phyloP scores from a whole-genome alignment of 2,888 invertebrate genomes.

The Taphrorychus bicolor region DNA sequence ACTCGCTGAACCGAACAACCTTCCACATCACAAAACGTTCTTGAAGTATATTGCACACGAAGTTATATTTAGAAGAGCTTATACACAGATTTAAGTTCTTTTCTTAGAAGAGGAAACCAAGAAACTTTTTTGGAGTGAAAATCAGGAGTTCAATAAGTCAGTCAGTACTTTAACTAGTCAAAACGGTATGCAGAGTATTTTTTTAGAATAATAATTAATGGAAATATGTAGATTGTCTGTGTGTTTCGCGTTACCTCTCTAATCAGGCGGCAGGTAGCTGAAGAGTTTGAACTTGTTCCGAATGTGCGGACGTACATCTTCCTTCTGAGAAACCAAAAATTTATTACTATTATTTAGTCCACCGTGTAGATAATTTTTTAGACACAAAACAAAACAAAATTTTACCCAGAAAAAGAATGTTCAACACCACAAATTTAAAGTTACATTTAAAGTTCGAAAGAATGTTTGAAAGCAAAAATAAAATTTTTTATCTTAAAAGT shows the following conservation, averaged over 20 bases:
- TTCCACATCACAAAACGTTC: slow-evolving; percentile 38
- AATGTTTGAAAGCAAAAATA: too few relatives aligned
- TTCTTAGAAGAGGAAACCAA: too few relatives aligned
- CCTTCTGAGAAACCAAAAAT: slow-evolving; percentile 69
- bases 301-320: slow-evolving; percentile 92
- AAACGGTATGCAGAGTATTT: neutral
- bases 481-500: too few relatives aligned
- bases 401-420: neutral
- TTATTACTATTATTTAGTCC: neutral
- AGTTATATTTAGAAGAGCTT: too few relatives aligned
- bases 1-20: slow-evolving; percentile 29
- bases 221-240: slow-evolving; percentile 46
- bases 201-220: slow-evolving; percentile 42
- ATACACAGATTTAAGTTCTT: too few relatives aligned
- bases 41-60: slow-evolving; percentile 43
- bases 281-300: slow-evolving; percentile 89
- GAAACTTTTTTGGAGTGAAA: too few relatives aligned
- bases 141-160: slow-evolving; percentile 43
- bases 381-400: neutral
- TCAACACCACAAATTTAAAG: neutral
- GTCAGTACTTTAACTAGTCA: slow-evolving; percentile 53
- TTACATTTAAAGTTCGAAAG: too few relatives aligned
- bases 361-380: neutral
- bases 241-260: slow-evolving; percentile 49
- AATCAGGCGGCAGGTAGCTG: slow-evolving; percentile 87